A percentile compares a stretch with the other conserved stretches of the same genome.
Conservation (phyloP, 1,140 invertebrate species). For the Zaprionus capensis region DNA sequence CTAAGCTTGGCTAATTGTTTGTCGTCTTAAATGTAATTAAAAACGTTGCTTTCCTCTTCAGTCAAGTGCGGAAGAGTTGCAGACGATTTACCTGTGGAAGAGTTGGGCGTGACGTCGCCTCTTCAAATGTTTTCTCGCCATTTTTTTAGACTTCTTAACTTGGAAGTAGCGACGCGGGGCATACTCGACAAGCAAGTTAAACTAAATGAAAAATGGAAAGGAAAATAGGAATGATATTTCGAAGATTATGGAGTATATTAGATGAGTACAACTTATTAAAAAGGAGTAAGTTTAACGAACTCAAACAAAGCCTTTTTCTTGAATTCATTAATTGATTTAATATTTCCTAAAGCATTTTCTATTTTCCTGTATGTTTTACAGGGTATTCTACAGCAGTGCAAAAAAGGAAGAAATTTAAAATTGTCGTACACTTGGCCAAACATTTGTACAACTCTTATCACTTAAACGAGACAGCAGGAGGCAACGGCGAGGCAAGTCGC, state of each 20-base stretch:
- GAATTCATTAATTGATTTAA: no score
- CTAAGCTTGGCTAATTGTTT: constrained; percentile 54
- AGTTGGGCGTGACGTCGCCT: background rate
- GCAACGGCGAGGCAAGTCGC: constrained; percentile 17
- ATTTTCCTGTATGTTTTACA: no score
- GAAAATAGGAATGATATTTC: no score
- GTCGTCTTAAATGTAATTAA: constrained; percentile 60
- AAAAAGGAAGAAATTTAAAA: constrained; percentile 59
- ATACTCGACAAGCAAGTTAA: no score
- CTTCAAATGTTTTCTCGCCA: background rate
- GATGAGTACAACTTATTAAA: no score
- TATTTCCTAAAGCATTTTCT: no score
- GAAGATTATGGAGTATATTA: no score
- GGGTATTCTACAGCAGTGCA: background rate
- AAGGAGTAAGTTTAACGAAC: no score
- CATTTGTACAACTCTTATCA: constrained; percentile 76
- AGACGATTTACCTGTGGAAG: constrained; percentile 53
- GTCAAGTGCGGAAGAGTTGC: constrained; percentile 41
- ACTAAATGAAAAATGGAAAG: no score
- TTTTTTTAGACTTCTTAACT: background rate
- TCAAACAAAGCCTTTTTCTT: no score
- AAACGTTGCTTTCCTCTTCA: constrained; percentile 46
- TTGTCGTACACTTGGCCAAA: constrained; percentile 72
- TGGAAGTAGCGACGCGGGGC: no score
- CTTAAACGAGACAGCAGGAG: constrained; percentile 45